Conservation (phyloP, 2,888 invertebrate genomes). For the Philopedon plagiatum region DNA sequence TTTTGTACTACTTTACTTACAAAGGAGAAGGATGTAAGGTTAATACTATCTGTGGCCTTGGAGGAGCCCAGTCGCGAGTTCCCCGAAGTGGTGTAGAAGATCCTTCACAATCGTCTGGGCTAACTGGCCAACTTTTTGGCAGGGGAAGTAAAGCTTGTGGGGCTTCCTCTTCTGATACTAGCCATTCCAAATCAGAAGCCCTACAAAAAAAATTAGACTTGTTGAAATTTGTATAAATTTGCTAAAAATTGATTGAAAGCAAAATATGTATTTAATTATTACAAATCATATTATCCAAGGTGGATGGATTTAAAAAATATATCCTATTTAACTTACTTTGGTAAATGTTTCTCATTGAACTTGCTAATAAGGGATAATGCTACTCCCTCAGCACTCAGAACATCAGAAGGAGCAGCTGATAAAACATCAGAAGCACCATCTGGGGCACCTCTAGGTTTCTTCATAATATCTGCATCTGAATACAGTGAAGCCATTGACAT, state of each 20-base stretch:
- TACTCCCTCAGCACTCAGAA: slow-evolving; percentile 83
- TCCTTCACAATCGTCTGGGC: slow-evolving; percentile 76
- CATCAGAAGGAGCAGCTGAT: slow-evolving; percentile 64
- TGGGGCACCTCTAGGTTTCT: slow-evolving; percentile 66
- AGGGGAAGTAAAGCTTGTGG: slow-evolving; percentile 84
- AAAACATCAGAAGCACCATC: slow-evolving; percentile 66
- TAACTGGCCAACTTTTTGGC: slow-evolving; percentile 79
- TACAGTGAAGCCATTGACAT: slow-evolving; percentile 77
- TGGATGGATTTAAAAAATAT: too few relatives aligned
- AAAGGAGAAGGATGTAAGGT: slow-evolving; percentile 79
- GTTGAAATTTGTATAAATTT: neutral
- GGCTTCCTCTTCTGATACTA: slow-evolving; percentile 83
- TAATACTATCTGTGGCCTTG: slow-evolving; percentile 86
- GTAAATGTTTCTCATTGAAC: slow-evolving; percentile 83
- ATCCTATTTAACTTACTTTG: slow-evolving; percentile 65
- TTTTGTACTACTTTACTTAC: slow-evolving; percentile 66
- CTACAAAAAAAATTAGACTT: slow-evolving; percentile 62
- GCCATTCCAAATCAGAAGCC: slow-evolving; percentile 85
- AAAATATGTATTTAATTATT: too few relatives aligned
- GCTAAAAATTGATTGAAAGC: too few relatives aligned
- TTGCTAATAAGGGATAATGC: slow-evolving; percentile 83
- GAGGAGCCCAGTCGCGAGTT: slow-evolving; percentile 88
- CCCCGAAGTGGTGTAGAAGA: slow-evolving; percentile 76
- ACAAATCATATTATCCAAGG: too few relatives aligned
- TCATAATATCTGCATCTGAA: slow-evolving; percentile 72